phyloP scores from a whole-genome alignment of 2,113 vertebrate genomes.

The Ia io region DNA sequence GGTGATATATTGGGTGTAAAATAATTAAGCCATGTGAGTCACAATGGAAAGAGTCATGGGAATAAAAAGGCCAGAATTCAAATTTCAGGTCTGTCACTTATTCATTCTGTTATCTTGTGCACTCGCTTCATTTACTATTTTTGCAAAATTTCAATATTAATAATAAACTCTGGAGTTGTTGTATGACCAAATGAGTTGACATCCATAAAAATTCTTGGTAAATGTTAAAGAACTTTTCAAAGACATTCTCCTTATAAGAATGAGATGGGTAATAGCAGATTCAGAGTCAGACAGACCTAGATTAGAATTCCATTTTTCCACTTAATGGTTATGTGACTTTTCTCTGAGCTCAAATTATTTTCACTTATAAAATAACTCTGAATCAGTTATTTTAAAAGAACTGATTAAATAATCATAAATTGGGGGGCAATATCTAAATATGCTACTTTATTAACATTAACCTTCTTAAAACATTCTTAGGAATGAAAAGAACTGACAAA shows the following conservation, averaged over 20 bases:
- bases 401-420: slow-evolving; percentile 1
- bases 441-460: background rate
- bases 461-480: background rate
- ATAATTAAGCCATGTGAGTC: background rate
- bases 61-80: background rate
- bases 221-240: background rate
- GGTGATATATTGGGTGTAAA: background rate
- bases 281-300: background rate
- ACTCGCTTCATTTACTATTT: background rate
- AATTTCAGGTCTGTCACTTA: background rate
- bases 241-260: background rate
- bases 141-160: background rate
- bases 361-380: background rate
- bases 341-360: background rate
- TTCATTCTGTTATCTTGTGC: background rate
- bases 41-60: background rate
- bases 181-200: background rate
- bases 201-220: background rate
- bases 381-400: background rate
- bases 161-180: background rate
- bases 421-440: background rate
- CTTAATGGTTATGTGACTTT: background rate
- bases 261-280: background rate
- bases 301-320: background rate
- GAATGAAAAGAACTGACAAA: background rate